Conservation (phyloP, 2,888 invertebrate genomes). For the Ryuthela nishihirai region DNA sequence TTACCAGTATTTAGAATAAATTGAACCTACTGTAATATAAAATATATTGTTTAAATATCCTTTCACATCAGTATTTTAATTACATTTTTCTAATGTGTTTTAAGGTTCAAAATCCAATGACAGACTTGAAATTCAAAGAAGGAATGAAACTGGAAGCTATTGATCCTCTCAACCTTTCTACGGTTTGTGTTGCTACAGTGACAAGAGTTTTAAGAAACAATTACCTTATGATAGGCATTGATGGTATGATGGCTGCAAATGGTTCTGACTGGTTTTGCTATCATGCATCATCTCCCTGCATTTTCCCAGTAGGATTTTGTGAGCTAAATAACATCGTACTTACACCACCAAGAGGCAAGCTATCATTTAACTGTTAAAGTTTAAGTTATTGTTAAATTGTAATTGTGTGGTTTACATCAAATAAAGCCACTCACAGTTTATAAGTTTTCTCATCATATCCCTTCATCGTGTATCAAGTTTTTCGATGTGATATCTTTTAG, state of each 20-base stretch:
- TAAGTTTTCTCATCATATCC: too few relatives aligned
- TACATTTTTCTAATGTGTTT: background rate
- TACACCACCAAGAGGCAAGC: slow-evolving; percentile 64
- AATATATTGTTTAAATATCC: too few relatives aligned
- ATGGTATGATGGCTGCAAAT: slow-evolving; percentile 66
- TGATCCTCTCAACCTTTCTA: slow-evolving; percentile 90
- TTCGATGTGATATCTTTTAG: too few relatives aligned
- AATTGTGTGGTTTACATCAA: too few relatives aligned
- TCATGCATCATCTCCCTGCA: slow-evolving; percentile 83
- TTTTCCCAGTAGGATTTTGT: slow-evolving; percentile 75
- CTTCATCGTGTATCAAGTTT: too few relatives aligned
- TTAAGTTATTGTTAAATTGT: too few relatives aligned
- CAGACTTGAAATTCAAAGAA: slow-evolving; percentile 30
- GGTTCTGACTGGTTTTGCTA: slow-evolving; percentile 97
- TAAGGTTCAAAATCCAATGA: slow-evolving; percentile 21
- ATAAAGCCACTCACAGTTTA: too few relatives aligned
- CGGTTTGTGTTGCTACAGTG: slow-evolving; percentile 92
- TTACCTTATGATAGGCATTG: slow-evolving; percentile 94
- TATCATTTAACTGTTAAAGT: too few relatives aligned
- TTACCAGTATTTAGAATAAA: too few relatives aligned
- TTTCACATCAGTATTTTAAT: too few relatives aligned
- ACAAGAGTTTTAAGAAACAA: slow-evolving; percentile 88
- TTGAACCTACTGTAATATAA: too few relatives aligned
- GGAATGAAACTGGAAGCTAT: slow-evolving; percentile 85
- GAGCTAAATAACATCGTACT: slow-evolving; percentile 73